phyloP scores from a whole-genome alignment of 2,888 invertebrate species.

The Danaus chrysippus region DNA sequence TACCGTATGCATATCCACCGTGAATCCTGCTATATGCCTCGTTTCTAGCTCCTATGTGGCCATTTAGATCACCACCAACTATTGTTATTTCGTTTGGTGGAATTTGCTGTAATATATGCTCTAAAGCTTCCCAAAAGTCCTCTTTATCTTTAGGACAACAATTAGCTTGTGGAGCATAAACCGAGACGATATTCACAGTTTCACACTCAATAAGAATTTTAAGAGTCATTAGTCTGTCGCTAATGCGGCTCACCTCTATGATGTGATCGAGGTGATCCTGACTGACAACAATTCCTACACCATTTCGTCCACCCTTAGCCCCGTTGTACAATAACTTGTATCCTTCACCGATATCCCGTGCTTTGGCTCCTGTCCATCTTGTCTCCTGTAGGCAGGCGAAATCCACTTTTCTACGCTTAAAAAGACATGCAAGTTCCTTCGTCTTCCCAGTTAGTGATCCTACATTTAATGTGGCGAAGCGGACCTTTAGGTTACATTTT shows the following conservation, averaged over 20 bases:
- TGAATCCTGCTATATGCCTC: no score
- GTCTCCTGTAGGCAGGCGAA: conserved; percentile 8
- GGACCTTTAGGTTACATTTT: no score
- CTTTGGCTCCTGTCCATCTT: conserved; percentile 16
- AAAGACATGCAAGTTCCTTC: conserved; percentile 14
- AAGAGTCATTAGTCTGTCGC: conserved; percentile 12
- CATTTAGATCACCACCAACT: no score
- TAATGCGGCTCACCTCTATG: conserved; percentile 15
- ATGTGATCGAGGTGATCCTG: conserved; percentile 9
- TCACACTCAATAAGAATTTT: conserved; percentile 14
- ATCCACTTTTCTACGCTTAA: conserved; percentile 15
- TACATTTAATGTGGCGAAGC: no score
- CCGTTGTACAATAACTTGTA: conserved; percentile 20
- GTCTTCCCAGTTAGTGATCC: conserved; percentile 18
- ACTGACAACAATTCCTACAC: conserved; percentile 16
- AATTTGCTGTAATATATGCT: no score
- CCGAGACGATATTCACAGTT: conserved; percentile 14
- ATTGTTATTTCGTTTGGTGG: no score
- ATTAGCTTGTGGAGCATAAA: conserved; percentile 15
- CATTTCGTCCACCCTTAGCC: conserved; percentile 16
- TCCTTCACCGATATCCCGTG: conserved; percentile 21
- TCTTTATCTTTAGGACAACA: conserved; percentile 18
- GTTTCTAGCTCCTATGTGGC: no score
- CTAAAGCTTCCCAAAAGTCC: conserved; percentile 2
- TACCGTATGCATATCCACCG: no score